Evolutionary conservation across 1,140 invertebrate species (phyloP).

Genomic region (Procambarus virginalis): DNA sequence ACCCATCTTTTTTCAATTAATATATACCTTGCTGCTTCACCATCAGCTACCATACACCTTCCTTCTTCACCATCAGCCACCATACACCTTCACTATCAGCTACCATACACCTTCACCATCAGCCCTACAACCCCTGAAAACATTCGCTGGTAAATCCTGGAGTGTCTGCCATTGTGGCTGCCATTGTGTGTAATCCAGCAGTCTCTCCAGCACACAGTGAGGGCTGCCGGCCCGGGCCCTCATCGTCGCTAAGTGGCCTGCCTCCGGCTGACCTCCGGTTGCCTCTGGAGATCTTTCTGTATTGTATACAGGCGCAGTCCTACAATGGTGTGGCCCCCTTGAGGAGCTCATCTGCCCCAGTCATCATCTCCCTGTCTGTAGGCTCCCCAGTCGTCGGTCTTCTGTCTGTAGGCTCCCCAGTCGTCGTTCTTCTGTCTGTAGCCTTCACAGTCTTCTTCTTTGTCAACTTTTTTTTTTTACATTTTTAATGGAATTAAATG

Average conservation of each 20-base stretch:
- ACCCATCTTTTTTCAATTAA: too few relatives aligned
- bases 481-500: background rate
- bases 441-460: background rate
- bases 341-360: too few relatives aligned
- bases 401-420: background rate
- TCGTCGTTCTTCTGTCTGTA: background rate
- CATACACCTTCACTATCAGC: too few relatives aligned
- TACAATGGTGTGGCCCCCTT: slow-evolving; percentile 4
- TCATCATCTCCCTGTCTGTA: background rate
- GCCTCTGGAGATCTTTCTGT: slow-evolving; percentile 13
- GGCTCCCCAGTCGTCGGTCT: background rate
- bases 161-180: slow-evolving; percentile 7
- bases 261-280: background rate
- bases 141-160: background rate
- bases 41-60: too few relatives aligned
- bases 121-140: too few relatives aligned
- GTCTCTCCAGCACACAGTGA: too few relatives aligned
- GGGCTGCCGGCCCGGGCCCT: background rate
- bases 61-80: too few relatives aligned
- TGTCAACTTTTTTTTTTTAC: background rate
- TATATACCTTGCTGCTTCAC: too few relatives aligned
- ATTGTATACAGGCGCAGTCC: background rate
- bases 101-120: too few relatives aligned
- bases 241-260: slow-evolving; percentile 15
- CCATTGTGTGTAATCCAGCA: slow-evolving; percentile 30